phyloP scores from a whole-genome alignment of 2,888 invertebrate genomes.

The Gortyna flavago region DNA sequence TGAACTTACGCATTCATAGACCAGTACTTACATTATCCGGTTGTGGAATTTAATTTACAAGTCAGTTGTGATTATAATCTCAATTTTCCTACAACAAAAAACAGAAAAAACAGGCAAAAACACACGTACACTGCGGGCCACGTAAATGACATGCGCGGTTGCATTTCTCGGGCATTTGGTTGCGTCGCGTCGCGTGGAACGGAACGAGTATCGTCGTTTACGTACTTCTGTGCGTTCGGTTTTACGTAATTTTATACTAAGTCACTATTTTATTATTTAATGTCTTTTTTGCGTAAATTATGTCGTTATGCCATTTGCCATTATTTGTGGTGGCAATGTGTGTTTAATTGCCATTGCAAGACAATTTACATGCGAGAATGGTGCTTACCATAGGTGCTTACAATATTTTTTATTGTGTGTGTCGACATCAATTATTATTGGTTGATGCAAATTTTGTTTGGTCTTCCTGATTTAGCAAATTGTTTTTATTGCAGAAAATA shows the following conservation, averaged over 20 bases:
- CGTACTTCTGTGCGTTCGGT: conserved; percentile 61
- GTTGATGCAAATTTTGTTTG: conserved; percentile 39
- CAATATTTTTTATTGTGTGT: conserved; percentile 47
- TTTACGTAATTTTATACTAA: conserved; percentile 69
- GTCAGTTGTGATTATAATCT: conserved; percentile 42
- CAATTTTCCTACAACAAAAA: conserved; percentile 30
- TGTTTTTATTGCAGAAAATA: background rate
- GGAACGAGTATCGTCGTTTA: conserved; percentile 65
- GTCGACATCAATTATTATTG: conserved; percentile 49
- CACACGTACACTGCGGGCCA: conserved; percentile 45
- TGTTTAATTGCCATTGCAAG: conserved; percentile 51
- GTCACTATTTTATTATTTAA: conserved; percentile 57
- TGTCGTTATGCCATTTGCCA: conserved; percentile 39
- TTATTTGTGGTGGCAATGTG: conserved; percentile 30
- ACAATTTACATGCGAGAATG: conserved; percentile 38
- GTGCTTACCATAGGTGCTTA: conserved; percentile 30
- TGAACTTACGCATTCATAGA: background rate
- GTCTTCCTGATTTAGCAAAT: conserved; percentile 42
- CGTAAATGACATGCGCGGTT: conserved; percentile 67
- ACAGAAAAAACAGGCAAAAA: conserved; percentile 40
- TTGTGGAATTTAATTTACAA: conserved; percentile 43
- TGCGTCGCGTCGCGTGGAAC: conserved; percentile 71
- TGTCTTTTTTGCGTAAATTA: conserved; percentile 45
- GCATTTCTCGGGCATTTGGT: conserved; percentile 69
- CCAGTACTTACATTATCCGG: conserved; percentile 17